These are phyloP conservation scores for Hydrozoanthus tunicans DNA, from an alignment of 64 coral and sea anemone genomes.

Conservation along the genomic window DNA sequence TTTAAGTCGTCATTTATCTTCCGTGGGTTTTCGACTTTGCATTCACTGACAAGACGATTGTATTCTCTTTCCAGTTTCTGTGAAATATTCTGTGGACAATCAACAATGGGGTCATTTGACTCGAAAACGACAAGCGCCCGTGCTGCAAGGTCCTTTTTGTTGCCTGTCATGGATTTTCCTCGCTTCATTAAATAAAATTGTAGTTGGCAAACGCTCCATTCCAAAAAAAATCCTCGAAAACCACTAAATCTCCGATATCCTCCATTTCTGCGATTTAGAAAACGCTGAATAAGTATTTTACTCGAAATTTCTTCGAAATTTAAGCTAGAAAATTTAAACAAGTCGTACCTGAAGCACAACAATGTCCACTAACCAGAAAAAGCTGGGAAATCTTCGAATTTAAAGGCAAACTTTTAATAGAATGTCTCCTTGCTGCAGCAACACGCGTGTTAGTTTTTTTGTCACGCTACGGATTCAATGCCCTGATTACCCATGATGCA, in stretches of 20 bases:
- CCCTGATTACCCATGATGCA: neutral
- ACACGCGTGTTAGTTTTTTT: neutral
- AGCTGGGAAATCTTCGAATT: neutral
- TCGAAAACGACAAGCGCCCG: constrained; percentile 55
- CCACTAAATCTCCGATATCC: constrained; percentile 35
- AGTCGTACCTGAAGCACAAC: neutral
- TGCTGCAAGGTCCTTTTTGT: constrained; percentile 54
- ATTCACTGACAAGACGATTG: constrained; percentile 34
- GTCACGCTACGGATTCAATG: neutral
- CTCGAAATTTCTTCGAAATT: neutral
- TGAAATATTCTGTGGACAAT: constrained; percentile 48
- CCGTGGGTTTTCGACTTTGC: constrained; percentile 36
- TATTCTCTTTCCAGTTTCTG: constrained; percentile 57
- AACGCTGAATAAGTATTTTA: neutral
- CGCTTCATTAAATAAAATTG: constrained; percentile 50
- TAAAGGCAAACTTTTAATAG: neutral
- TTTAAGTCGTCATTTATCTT: constrained; percentile 19
- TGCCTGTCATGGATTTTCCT: constrained; percentile 50
- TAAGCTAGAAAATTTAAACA: neutral
- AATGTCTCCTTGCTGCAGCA: neutral
- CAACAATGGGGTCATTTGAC: constrained; percentile 51
- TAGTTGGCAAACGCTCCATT: constrained; percentile 42
- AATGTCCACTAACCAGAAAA: neutral
- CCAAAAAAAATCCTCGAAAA: constrained; percentile 46
- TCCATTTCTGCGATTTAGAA: constrained; percentile 14